A percentile compares a stretch with the other conserved stretches of the same genome.
phyloP scores from a whole-genome alignment of 2,113 vertebrate genomes.

The Callocephalon fimbriatum region DNA sequence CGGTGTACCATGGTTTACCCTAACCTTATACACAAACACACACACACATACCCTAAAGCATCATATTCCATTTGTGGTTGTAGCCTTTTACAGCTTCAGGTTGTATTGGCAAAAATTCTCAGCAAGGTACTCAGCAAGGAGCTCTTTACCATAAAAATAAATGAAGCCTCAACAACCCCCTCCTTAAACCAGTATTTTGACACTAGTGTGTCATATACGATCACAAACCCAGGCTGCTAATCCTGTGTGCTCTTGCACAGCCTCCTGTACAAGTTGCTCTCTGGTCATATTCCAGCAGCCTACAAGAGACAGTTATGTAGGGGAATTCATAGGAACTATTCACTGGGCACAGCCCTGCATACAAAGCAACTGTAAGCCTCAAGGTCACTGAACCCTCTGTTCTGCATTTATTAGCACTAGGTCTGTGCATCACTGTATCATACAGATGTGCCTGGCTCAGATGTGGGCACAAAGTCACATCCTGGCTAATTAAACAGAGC shows the following conservation, averaged over 20 bases:
- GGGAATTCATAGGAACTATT: background rate
- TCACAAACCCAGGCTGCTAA: background rate
- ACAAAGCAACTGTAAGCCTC: background rate
- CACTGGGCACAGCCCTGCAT: background rate
- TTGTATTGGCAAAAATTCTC: background rate
- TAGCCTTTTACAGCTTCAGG: background rate
- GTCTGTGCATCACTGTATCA: background rate
- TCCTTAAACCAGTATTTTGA: background rate
- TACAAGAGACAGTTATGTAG: background rate
- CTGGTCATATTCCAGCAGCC: background rate
- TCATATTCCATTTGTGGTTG: background rate
- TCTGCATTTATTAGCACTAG: background rate
- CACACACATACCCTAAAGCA: rapidly evolving
- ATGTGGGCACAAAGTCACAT: background rate
- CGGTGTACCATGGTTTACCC: background rate
- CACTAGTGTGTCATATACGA: rapidly evolving
- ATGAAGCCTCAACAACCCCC: background rate
- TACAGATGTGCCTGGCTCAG: background rate
- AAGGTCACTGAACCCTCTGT: constrained; percentile 1
- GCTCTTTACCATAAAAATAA: background rate
- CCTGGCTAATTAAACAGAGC: background rate
- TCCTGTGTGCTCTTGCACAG: background rate
- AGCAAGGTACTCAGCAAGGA: background rate
- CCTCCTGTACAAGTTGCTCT: background rate
- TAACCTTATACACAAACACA: background rate